Evolutionary conservation across 2,113 vertebrate species (phyloP).

Genomic region (Anarrhichthys ocellatus): DNA sequence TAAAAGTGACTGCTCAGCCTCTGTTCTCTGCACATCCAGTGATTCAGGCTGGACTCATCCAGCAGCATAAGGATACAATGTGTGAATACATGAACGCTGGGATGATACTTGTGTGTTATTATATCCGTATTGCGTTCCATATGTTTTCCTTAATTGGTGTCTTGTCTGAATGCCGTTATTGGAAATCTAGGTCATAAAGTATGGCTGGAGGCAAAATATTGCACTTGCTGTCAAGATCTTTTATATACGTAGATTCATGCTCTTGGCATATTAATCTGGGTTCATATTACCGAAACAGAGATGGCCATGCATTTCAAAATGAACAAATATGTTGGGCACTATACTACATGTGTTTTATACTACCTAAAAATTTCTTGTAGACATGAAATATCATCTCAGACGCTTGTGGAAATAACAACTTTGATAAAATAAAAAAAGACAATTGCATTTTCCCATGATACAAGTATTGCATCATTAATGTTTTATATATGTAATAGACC

Average conservation of each 20-base stretch:
- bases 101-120: not conserved
- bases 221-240: constrained; percentile 37
- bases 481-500: not conserved
- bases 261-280: constrained; percentile 47
- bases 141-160: not conserved
- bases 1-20: not conserved
- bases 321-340: not conserved
- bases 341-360: not conserved
- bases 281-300: constrained; percentile 23
- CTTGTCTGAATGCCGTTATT: constrained; percentile 16
- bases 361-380: not conserved
- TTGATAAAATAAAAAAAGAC: constrained; percentile 14
- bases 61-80: not conserved
- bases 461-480: constrained; percentile 3
- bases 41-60: not conserved
- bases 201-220: constrained; percentile 33
- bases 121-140: not conserved
- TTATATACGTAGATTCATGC: constrained; percentile 49
- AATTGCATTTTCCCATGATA: constrained; percentile 5
- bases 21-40: not conserved
- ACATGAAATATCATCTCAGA: not conserved
- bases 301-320: not conserved
- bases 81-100: not conserved
- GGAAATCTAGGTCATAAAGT: constrained; percentile 20
- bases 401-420: constrained; percentile 11